Evolutionary conservation across 2,888 invertebrate species (phyloP).

Genomic region (Agelastica alni): DNA sequence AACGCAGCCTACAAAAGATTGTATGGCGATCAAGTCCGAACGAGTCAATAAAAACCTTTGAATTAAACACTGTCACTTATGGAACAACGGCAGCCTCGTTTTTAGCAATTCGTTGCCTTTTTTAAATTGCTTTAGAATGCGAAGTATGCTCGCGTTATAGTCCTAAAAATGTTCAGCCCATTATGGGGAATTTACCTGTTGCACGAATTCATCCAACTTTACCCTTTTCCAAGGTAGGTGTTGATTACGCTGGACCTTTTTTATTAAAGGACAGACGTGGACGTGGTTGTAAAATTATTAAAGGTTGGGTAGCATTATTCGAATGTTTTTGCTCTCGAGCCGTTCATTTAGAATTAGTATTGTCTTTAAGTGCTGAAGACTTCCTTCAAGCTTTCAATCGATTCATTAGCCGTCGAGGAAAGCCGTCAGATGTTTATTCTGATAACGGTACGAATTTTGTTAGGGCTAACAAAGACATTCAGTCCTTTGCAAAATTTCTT

Average conservation of each 20-base stretch:
- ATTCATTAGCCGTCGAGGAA: slow-evolving; percentile 27
- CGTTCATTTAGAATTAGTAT: slow-evolving; percentile 28
- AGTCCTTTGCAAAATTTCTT: slow-evolving; percentile 3
- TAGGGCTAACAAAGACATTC: slow-evolving; percentile 13
- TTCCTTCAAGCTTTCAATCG: slow-evolving; percentile 23
- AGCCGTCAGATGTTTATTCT: slow-evolving; percentile 22
- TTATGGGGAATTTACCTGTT: slow-evolving; percentile 28
- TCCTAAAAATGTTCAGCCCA: slow-evolving; percentile 13
- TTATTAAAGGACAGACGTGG: slow-evolving; percentile 24
- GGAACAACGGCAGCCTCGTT: slow-evolving; percentile 15
- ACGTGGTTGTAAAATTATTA: slow-evolving; percentile 18
- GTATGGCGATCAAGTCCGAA: slow-evolving; percentile 6
- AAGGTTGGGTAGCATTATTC: slow-evolving; percentile 28
- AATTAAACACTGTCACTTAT: slow-evolving; percentile 18
- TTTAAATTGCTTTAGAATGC: slow-evolving; percentile 8
- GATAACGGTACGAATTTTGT: slow-evolving; percentile 21
- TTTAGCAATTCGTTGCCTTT: slow-evolving; percentile 9
- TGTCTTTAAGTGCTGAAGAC: slow-evolving; percentile 17
- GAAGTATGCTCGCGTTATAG: too few relatives aligned
- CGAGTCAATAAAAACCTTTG: not conserved
- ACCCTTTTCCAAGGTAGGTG: slow-evolving; percentile 26
- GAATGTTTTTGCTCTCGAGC: slow-evolving; percentile 28
- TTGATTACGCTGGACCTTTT: slow-evolving; percentile 38
- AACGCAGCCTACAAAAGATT: slow-evolving; percentile 12
- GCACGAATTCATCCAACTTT: slow-evolving; percentile 10